phyloP scores from a whole-genome alignment of 2,113 vertebrate species.

The Fukomys damarensis region DNA sequence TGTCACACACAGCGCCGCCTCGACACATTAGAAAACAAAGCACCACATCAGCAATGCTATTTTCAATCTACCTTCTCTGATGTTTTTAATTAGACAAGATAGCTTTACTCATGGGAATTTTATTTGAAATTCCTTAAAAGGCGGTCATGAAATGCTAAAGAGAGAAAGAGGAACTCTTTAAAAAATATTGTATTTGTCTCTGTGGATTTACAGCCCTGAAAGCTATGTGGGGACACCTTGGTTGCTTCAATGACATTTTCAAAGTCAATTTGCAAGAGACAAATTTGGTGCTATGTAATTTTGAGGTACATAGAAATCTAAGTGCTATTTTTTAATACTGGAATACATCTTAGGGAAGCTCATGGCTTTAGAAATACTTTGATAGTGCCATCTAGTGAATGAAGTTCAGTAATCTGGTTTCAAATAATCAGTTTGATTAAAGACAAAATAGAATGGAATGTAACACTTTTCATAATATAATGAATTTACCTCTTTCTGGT shows the following conservation, averaged over 20 bases:
- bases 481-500: not conserved
- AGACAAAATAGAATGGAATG: not conserved
- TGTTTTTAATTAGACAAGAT: conserved; percentile 17
- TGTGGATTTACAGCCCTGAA: not conserved
- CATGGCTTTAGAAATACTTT: conserved; percentile 70
- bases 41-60: not conserved
- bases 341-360: not conserved
- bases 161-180: not conserved
- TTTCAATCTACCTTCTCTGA: not conserved
- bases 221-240: conserved; percentile 22
- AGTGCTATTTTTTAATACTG: conserved; percentile 43
- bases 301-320: conserved; percentile 48
- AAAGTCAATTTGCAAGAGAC: conserved; percentile 54
- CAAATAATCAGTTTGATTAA: conserved; percentile 14
- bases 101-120: not conserved
- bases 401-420: conserved; percentile 38
- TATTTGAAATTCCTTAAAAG: conserved; percentile 26
- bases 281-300: not conserved
- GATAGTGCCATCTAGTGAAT: conserved; percentile 83
- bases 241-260: conserved; percentile 58
- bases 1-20: not conserved
- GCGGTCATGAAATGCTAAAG: not conserved
- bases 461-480: not conserved
- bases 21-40: not conserved
- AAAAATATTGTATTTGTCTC: not conserved